A percentile compares a stretch with the other conserved stretches of the same genome.
These are phyloP conservation scores for Acrobasis suavella DNA, from an alignment of 2,888 invertebrate genomes.

Conservation along the genomic window DNA sequence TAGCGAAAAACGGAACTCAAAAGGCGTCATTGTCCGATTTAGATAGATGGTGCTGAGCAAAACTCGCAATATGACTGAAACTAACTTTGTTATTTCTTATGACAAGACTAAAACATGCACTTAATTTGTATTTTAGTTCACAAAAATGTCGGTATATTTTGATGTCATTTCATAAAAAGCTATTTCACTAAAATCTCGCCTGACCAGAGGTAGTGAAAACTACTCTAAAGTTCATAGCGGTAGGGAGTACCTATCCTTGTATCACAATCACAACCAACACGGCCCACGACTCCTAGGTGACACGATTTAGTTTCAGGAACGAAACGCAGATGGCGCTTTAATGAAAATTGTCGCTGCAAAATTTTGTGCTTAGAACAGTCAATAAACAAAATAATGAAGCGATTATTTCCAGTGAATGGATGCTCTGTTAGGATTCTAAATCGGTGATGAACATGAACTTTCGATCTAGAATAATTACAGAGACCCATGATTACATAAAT, in stretches of 20 bases:
- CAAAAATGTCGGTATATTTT: constrained; percentile 61
- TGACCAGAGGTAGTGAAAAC: constrained; percentile 42
- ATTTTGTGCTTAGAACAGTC: constrained; percentile 33
- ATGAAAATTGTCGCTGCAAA: constrained; percentile 37
- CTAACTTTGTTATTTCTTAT: neutral
- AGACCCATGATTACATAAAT: constrained; percentile 15
- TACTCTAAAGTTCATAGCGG: constrained; percentile 33
- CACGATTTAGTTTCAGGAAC: constrained; percentile 39
- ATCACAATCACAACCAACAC: constrained; percentile 70
- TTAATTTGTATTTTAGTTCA: constrained; percentile 32
- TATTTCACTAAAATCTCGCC: constrained; percentile 51
- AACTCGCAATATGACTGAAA: constrained; percentile 21
- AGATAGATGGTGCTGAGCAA: constrained; percentile 18
- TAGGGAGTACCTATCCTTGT: constrained; percentile 44
- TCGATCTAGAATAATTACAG: constrained; percentile 5
- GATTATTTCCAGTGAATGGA: constrained; percentile 33
- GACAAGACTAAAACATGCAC: neutral
- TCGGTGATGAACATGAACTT: constrained; percentile 10
- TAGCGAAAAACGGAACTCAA: constrained; percentile 1
- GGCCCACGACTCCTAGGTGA: constrained; percentile 56
- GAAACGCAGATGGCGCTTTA: constrained; percentile 42
- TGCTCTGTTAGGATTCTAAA: constrained; percentile 2
- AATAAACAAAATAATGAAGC: constrained; percentile 35
- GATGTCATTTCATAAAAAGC: constrained; percentile 43
- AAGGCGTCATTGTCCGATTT: too few species aligned